These are phyloP conservation scores for Aphodius sticticus DNA, from an alignment of 2,888 invertebrate species.

Conservation along the genomic window DNA sequence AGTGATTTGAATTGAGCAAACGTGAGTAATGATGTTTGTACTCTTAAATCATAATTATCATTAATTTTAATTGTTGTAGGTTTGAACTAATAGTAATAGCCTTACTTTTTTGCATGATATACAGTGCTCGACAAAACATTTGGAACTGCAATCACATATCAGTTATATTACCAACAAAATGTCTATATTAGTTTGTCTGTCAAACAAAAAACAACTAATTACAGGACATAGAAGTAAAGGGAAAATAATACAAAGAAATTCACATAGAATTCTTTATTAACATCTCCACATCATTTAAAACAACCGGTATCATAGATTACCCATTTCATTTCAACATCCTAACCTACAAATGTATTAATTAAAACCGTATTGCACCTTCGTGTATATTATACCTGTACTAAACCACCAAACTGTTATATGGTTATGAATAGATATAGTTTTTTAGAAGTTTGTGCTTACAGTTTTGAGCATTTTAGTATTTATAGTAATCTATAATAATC, in stretches of 20 bases:
- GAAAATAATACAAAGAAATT: neutral
- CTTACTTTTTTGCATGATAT: neutral
- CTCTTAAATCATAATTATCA: too few species aligned
- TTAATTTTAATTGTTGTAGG: too few species aligned
- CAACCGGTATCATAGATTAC: neutral
- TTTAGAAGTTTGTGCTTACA: neutral
- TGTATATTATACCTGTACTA: neutral
- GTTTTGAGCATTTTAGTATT: neutral
- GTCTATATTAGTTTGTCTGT: neutral
- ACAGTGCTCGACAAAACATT: neutral
- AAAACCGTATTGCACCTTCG: neutral
- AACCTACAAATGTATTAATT: neutral
- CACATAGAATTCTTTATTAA: neutral
- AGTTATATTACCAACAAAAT: neutral
- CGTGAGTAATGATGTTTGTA: too few species aligned
- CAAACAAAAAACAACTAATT: too few species aligned
- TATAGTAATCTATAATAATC: neutral
- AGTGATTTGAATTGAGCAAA: too few species aligned
- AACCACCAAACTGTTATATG: neutral
- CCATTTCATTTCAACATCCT: neutral
- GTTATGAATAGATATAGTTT: neutral
- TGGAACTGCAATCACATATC: neutral
- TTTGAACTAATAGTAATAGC: too few species aligned
- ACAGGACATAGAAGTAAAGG: neutral
- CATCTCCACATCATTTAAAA: neutral